These are phyloP conservation scores for Nycticryphes semicollaris DNA, from an alignment of 2,113 vertebrate species.

Conservation along the genomic window DNA sequence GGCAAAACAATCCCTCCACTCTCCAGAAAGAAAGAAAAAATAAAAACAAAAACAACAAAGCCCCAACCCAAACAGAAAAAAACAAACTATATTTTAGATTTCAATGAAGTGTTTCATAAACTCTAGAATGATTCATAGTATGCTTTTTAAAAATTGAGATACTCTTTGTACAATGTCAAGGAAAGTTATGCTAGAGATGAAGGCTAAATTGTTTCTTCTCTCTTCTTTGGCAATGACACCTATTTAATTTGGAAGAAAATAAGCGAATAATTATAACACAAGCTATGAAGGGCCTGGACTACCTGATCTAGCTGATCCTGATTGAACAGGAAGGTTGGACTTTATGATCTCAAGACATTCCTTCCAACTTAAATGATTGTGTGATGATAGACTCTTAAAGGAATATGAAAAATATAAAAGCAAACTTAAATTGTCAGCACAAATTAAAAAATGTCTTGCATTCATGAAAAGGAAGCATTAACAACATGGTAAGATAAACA, in stretches of 20 bases:
- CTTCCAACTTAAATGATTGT: background rate
- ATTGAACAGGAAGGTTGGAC: background rate
- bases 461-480: background rate
- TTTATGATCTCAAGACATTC: background rate
- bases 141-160: background rate
- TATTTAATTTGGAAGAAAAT: background rate
- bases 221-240: background rate
- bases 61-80: background rate
- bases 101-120: background rate
- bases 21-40: too few relatives aligned
- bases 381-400: background rate
- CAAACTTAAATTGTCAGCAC: too few relatives aligned
- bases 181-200: background rate
- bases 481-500: background rate
- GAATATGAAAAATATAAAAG: too few relatives aligned
- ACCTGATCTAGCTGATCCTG: background rate
- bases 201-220: background rate
- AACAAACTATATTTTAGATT: background rate
- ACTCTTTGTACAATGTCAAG: background rate
- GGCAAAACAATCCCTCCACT: accelerated
- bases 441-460: background rate
- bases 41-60: background rate
- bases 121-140: background rate
- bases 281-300: background rate
- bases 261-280: background rate